Evolutionary conservation across 2,113 vertebrate genomes (phyloP), one percentile per base, ranked within the genome.

Genomic region (Dunckerocampus dactyliophorus): DNA sequence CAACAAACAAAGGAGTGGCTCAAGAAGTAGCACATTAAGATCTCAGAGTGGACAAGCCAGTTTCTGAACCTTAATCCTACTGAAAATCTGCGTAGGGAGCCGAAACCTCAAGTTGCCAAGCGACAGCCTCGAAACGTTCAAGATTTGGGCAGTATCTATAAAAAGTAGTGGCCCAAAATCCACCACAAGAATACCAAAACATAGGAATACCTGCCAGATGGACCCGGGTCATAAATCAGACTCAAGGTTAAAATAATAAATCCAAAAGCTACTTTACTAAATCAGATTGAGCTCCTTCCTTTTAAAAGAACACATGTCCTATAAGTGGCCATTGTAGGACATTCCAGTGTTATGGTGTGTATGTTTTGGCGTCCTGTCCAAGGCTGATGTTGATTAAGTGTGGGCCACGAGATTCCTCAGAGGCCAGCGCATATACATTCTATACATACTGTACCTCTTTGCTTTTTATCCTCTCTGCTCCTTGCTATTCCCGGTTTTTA

Each of bases 361-460:
- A 71, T 82, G 43, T 68, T 50, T 83, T 86, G 84, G 82, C 62
- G 0, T 13, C n/a, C n/a, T 42, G 66, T 76, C 81, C 59, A 64
- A 62, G 50, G 59, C 76, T 83, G 64, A 84, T 81, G 83, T 84
- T 83, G 83, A 85, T 82, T 75, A 82, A 88, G 67, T 84, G 79
- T 75, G 72, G 77, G 76, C 71, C 56, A 67, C n/a, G n/a, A n/a
- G n/a, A n/a, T 51, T 70, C 70, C 69, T 82, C 24, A 59, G 39
- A 65, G 43, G 71, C 75, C 80, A 77, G 69, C 43, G 15, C 46
- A 62, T 62, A 76, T 67, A 46, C 39, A 54, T 56, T 56, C 28
- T 49, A 9, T 46, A 49, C 71, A 65, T 67, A 69, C 45, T 21
- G 4, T 21, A 34, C 13, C 49, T 51, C 11, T 24, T 62, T 47